Conservation (phyloP, 1,140 invertebrate species). For the Vanessa tameamea region DNA sequence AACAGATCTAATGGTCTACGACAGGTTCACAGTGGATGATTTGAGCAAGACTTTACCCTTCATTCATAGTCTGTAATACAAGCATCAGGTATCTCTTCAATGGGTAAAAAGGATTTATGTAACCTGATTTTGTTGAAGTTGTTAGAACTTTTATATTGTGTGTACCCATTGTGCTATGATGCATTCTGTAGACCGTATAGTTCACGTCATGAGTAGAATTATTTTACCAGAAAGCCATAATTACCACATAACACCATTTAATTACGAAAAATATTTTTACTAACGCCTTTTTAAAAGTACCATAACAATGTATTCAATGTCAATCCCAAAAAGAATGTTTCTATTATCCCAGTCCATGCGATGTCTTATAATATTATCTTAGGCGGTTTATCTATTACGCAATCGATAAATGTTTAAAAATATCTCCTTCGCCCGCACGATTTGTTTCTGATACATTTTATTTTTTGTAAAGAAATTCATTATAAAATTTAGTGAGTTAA, state of each 20-base stretch:
- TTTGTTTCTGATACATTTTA: neutral
- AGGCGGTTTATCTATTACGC: neutral
- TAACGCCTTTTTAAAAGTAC: neutral
- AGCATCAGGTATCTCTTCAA: slow-evolving; percentile 57
- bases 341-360: neutral
- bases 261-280: neutral
- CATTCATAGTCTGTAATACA: slow-evolving; percentile 76
- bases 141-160: neutral
- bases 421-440: neutral
- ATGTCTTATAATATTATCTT: neutral
- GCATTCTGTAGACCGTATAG: neutral
- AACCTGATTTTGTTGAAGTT: neutral
- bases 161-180: slow-evolving; percentile 4
- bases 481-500: neutral
- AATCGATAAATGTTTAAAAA: neutral
- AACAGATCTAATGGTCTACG: slow-evolving; percentile 77
- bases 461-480: neutral
- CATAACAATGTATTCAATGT: neutral
- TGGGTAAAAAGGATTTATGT: slow-evolving; percentile 30
- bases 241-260: neutral
- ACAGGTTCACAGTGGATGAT: slow-evolving; percentile 75
- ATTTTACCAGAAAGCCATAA: too few relatives aligned
- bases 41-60: slow-evolving; percentile 78
- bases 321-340: neutral
- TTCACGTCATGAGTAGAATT: neutral